A percentile compares a stretch with the other conserved stretches of the same genome.
Evolutionary conservation across 2,113 vertebrate species (phyloP).

Genomic region (Zootoca vivipara): DNA sequence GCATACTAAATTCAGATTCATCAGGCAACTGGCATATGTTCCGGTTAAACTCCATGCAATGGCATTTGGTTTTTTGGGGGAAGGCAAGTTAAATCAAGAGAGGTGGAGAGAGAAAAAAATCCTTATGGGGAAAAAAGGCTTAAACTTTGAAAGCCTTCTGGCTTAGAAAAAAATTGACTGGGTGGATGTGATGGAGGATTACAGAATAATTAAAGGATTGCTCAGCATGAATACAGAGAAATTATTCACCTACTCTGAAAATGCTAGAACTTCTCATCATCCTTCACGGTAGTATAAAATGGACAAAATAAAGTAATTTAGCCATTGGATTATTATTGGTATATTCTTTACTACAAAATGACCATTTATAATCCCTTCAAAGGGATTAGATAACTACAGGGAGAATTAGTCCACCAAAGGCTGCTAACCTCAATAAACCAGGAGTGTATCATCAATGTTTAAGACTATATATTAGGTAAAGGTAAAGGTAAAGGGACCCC

Average conservation of each 20-base stretch:
- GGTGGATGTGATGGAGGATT: background rate
- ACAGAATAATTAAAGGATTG: conserved; percentile 12
- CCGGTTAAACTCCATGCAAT: no score
- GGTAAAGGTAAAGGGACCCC: no score
- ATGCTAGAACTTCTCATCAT: background rate
- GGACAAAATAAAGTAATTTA: background rate
- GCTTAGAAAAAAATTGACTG: background rate
- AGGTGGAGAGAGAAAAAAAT: background rate
- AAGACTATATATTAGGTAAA: background rate
- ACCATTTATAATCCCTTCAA: background rate
- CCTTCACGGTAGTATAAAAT: background rate
- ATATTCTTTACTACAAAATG: background rate
- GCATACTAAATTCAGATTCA: no score
- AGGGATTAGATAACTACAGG: background rate
- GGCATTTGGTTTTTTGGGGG: no score
- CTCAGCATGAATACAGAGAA: background rate
- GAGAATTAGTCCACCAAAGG: background rate
- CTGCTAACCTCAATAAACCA: background rate
- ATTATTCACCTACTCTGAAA: background rate
- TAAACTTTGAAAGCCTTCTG: background rate
- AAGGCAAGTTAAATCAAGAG: background rate
- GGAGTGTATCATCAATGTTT: background rate
- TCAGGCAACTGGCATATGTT: no score
- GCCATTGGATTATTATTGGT: background rate
- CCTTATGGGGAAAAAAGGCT: background rate